These are phyloP conservation scores for Lagenorhynchus albirostris DNA, from an alignment of 2,113 vertebrate genomes.

Conservation along the genomic window DNA sequence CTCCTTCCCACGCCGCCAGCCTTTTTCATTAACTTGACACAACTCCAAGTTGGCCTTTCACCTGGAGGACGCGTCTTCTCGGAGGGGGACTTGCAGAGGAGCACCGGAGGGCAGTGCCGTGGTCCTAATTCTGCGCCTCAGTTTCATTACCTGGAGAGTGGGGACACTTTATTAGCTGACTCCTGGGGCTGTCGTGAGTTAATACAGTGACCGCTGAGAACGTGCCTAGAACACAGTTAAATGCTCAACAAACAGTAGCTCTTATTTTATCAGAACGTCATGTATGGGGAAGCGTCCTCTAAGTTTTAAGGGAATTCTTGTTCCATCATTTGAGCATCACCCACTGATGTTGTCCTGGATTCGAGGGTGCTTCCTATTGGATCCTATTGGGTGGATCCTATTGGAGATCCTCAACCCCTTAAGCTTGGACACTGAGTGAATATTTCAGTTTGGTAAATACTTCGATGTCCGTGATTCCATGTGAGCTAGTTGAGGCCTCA, in stretches of 20 bases:
- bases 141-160: background rate
- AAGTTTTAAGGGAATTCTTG: background rate
- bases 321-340: no score
- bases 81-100: background rate
- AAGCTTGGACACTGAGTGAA: background rate
- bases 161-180: background rate
- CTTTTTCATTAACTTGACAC: background rate
- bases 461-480: background rate
- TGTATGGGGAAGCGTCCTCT: background rate
- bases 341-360: background rate
- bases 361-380: background rate
- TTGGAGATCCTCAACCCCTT: background rate
- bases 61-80: background rate
- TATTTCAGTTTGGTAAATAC: background rate
- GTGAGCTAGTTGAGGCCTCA: background rate
- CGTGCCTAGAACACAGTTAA: background rate
- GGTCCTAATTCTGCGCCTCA: background rate
- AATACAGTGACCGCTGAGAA: background rate
- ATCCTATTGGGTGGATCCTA: background rate
- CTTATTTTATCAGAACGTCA: background rate
- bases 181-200: background rate
- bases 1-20: background rate
- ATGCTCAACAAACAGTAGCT: background rate
- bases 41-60: background rate
- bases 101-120: background rate